Conservation (phyloP, 2,888 invertebrate genomes). For the Melieria picta region DNA sequence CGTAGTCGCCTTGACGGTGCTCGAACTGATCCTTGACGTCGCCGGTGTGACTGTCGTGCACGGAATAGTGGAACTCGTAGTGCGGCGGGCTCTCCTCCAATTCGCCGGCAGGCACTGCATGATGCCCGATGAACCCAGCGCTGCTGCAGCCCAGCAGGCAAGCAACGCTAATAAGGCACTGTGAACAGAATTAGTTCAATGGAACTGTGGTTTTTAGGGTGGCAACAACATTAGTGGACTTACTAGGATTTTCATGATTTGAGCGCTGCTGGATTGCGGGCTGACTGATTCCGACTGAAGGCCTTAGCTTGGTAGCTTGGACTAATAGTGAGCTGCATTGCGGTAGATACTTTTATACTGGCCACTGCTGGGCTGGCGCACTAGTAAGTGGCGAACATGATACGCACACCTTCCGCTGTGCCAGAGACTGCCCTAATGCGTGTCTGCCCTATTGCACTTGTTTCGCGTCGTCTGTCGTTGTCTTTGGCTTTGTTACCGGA, state of each 20-base stretch:
- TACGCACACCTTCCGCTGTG: neutral
- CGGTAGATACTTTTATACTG: neutral
- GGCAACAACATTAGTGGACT: conserved; percentile 16
- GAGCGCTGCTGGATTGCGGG: neutral
- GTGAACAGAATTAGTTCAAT: neutral
- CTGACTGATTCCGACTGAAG: too few relatives aligned
- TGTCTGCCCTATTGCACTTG: conserved; percentile 1
- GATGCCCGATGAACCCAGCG: conserved; percentile 47
- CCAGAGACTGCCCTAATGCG: neutral
- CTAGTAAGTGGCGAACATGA: neutral
- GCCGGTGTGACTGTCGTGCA: conserved; percentile 64
- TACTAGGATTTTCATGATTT: conserved; percentile 43
- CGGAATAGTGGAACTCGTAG: conserved; percentile 64
- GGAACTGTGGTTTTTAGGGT: too few relatives aligned
- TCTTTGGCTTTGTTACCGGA: conserved; percentile 24
- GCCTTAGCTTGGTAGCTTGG: neutral
- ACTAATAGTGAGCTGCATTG: neutral
- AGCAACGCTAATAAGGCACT: conserved; percentile 48
- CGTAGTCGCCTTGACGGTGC: conserved; percentile 63
- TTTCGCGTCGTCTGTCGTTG: conserved; percentile 10
- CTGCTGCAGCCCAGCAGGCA: conserved; percentile 43
- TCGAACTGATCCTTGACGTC: conserved; percentile 66
- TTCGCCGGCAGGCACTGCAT: conserved; percentile 26
- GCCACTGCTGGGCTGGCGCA: neutral
- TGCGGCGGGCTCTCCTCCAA: conserved; percentile 56